Conservation (phyloP, 2,797 vertebrate species). For the Buceros bicornis region DNA sequence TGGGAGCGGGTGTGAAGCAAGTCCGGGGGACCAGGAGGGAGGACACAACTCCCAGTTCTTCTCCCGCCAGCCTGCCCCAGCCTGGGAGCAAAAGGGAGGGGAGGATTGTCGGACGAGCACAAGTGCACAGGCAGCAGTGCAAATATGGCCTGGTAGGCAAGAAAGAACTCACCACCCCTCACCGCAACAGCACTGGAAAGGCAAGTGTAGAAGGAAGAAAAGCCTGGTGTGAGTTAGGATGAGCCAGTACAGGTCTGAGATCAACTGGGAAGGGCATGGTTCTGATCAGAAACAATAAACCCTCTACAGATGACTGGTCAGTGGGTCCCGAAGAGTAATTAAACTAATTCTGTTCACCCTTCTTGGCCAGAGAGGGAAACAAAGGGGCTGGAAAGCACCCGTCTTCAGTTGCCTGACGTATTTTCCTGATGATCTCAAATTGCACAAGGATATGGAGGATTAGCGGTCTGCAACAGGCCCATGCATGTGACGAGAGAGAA, state of each 20-base stretch:
- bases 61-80: neutral
- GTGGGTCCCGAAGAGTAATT: neutral
- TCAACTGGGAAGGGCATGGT: neutral
- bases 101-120: neutral
- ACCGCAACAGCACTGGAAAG: neutral
- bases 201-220: neutral
- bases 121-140: neutral
- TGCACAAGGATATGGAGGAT: neutral
- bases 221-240: neutral
- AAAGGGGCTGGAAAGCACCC: neutral
- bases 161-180: neutral
- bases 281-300: neutral
- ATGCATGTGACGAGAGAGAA: neutral
- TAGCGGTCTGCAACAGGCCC: neutral
- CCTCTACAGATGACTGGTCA: neutral
- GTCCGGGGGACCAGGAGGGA: neutral
- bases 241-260: neutral
- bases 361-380: neutral
- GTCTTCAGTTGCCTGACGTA: neutral
- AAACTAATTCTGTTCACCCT: neutral
- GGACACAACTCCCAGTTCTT: neutral
- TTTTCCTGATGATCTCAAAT: rapidly evolving
- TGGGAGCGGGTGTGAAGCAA: neutral
- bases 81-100: neutral
- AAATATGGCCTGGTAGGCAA: neutral